Evolutionary conservation across 2,888 invertebrate species (phyloP), one percentile per base, ranked within the genome.

Genomic region (Sepiola atlantica): DNA sequence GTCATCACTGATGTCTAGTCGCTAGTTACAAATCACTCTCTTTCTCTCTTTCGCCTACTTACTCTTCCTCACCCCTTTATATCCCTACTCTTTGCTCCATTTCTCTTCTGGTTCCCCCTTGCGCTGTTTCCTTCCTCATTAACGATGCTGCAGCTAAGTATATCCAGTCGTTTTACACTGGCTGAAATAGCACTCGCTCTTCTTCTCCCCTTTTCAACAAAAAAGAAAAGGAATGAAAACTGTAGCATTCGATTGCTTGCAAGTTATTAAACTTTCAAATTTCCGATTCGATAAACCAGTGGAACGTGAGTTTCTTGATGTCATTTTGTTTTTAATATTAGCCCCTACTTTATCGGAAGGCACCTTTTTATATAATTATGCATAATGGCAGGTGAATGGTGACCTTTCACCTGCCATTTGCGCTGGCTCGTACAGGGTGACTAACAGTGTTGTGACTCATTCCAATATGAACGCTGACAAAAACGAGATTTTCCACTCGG

Each of bases 1-100:
- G 77, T 77, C 77, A 77, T 77, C 77, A 77, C n/a, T n/a, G n/a
- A 77, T 77, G 77, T 77, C 77, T 77, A 77, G 77, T 77, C 77
- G 77, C 77, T 77, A 18, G n/a, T 77, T 77, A 77, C 77, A 32
- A 77, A 77, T 77, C 77, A 32, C 16, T n/a, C 21, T 77, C n/a
- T n/a, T 18, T 18, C 77, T 32, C 77, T 77, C 77, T 77, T 12
- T 77, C n/a, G 28, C 24, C 45, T 8, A 45, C 45, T 45, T 45
- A 45, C 45, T 45, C 45, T 45, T 77, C n/a, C 14, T 28, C 1
- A 0, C 8, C 10, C 28, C 2, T 24, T 14, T 77, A 0, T 77
- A 28, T 24, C 0, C n/a, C 16, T 77, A 10, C n/a, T n/a, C 14
- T 0, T 77, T 18, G 28, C n/a, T 12, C 0, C n/a, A 6, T 61